Conservation (phyloP, 2,113 vertebrate genomes). For the Urocynchramus pylzowi region DNA sequence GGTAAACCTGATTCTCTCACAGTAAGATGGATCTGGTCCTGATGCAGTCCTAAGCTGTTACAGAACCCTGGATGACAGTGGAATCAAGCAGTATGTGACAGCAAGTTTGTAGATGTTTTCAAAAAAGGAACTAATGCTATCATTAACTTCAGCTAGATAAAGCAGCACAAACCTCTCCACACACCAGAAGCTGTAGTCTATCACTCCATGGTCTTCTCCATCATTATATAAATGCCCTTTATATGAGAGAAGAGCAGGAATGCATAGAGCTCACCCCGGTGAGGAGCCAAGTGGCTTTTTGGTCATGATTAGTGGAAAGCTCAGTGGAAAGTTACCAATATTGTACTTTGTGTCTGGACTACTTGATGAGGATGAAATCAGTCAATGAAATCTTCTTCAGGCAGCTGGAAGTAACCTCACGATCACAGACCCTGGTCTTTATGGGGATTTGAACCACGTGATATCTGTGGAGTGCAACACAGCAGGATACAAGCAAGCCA, state of each 20-base stretch:
- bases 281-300: neutral
- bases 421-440: neutral
- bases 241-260: neutral
- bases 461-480: neutral
- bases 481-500: neutral
- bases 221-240: neutral
- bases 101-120: neutral
- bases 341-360: neutral
- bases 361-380: neutral
- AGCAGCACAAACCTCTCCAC: neutral
- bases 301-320: neutral
- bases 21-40: neutral
- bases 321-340: neutral
- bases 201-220: neutral
- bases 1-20: neutral
- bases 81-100: neutral
- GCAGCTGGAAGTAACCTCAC: neutral
- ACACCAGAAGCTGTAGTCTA: neutral
- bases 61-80: neutral
- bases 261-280: neutral
- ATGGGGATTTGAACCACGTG: neutral
- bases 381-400: neutral
- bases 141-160: neutral
- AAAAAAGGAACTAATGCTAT: neutral
- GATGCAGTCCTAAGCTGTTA: neutral